Evolutionary conservation across 2,797 vertebrate genomes (phyloP), one percentile per base, ranked within the genome.

Genomic region (Hemibagrus guttatus): DNA sequence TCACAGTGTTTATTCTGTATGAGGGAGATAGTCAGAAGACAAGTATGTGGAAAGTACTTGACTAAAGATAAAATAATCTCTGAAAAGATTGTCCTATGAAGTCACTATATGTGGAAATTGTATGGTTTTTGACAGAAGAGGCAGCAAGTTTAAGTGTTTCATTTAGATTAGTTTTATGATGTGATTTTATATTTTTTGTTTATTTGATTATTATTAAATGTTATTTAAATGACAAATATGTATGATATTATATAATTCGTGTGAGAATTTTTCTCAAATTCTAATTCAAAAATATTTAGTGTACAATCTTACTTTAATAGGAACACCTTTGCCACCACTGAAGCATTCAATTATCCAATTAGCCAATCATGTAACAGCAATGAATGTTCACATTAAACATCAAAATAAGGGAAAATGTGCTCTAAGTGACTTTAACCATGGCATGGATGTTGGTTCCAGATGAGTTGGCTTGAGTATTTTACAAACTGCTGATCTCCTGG

Each of bases 41-140:
- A 49, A 28, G 31, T n/a, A 46, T 81, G 66, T 58, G 86, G 21
- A 69, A 84, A 84, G 23, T 71, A 61, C 84, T 26, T 69, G n/a
- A 56, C 2, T 19, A 58, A 58, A 76, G 54, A 86, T 42, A 35
- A 72, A 81, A 81, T 69, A 80, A 31, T 19, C 21, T 19, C 6
- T n/a, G 58, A 76, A 76, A 69, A 3, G 1, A 71, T 7, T 52
- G 31, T 81, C 6, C 4, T 54, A 17, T 35, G 14, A 39, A 58
- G 31, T 23, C 26, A 21, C 69, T 16, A 19, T 54, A 28, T 78
- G 61, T 23, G 19, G 35, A 52, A 16, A 76, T 31, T 64, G n/a
- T 49, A 49, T 81, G n/a, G 28, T 56, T 7, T 56, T 4, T 75
- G 42, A 11, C 28, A 52, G 19, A 71, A 64, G 19, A 31, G 54